Base-by-base conservation (phyloP, 2,797 vertebrate genomes). In the Lates japonicus region DNA sequence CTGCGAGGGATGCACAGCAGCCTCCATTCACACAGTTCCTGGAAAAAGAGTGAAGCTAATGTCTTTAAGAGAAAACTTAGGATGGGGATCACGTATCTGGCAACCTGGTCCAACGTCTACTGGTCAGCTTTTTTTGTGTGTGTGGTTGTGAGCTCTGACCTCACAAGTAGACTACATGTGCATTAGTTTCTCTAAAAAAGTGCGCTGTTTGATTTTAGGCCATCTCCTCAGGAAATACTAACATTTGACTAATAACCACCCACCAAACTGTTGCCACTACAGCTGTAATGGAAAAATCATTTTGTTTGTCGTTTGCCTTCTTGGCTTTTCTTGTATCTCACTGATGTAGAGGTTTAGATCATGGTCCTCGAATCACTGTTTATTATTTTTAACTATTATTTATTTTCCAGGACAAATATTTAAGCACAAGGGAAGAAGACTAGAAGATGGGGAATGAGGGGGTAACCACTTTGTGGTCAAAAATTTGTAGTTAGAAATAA, bases 1-100 rank as follows among this genome's bases (percentile, higher is more conserved):
- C 75, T 74, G 59, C 14, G 5, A 70, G n/a, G 73, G 69, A 89
- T 80, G 68, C 74, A 73, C 31, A 83, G 78, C 80, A 70, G 63
- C 57, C 71, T 70, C 64, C 64, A 48, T 76, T 83, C 60, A 76
- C 61, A 62, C 22, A 58, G 51, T 76, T 85, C 67, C 78, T 75
- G 63, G 70, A 75, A 83, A 74, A 87, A 64, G 4, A 29, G 17
- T 70, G 71, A 85, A 65, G 70, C 66, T 55, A 31, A 74, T 35
- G 25, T 63, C 41, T 72, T 70, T 52, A 70, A 82, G 29, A 39
- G 55, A 62, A 75, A 67, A 76, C 22, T 37, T 51, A 70, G 25
- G 41, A 25, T 51, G 41, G 5, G 31, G 39, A 71, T 68, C 49
- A 76, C 12, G 13, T 58, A 69, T 67, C 48, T 67, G 67, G 75